A percentile compares a stretch with the other conserved stretches of the same genome.
These are phyloP conservation scores for Troides oblongomaculatus DNA, from an alignment of 2,888 invertebrate species.

Conservation along the genomic window DNA sequence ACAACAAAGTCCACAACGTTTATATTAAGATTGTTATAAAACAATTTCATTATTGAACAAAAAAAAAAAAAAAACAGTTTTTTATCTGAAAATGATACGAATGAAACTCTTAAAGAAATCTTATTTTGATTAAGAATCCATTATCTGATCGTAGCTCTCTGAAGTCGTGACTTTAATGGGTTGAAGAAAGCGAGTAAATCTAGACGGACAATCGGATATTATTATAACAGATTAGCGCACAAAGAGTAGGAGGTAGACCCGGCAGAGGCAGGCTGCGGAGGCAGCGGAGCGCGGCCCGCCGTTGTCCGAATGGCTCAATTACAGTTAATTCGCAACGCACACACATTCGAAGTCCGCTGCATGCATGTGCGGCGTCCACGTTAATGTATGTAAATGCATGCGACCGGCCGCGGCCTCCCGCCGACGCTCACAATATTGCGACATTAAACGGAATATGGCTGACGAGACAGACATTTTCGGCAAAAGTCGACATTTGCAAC, in stretches of 20 bases:
- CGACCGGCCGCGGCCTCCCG: conserved; percentile 70
- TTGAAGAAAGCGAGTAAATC: conserved; percentile 25
- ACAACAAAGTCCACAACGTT: not conserved
- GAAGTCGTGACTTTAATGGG: conserved; percentile 29
- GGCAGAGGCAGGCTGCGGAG: conserved; percentile 56
- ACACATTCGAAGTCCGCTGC: conserved; percentile 70
- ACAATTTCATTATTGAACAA: not conserved
- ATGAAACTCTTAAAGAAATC: conserved; percentile 25
- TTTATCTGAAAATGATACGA: conserved; percentile 10
- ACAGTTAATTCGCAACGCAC: conserved; percentile 78
- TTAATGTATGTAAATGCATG: conserved; percentile 80
- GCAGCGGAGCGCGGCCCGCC: conserved; percentile 63
- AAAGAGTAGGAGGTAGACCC: conserved; percentile 45
- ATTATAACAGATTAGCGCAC: conserved; percentile 34
- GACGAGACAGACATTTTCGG: conserved; percentile 73
- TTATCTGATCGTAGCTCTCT: conserved; percentile 28
- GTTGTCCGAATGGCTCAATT: conserved; percentile 78
- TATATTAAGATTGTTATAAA: not conserved
- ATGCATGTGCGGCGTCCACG: conserved; percentile 73
- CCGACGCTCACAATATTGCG: conserved; percentile 76
- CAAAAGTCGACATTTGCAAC: conserved; percentile 74
- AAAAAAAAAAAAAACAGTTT: not conserved
- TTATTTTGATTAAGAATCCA: conserved; percentile 26
- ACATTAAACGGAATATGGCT: conserved; percentile 77
- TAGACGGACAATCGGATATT: conserved; percentile 25